Base-by-base conservation (phyloP, 2,797 vertebrate genomes). In the Acipenser transmontanus region DNA sequence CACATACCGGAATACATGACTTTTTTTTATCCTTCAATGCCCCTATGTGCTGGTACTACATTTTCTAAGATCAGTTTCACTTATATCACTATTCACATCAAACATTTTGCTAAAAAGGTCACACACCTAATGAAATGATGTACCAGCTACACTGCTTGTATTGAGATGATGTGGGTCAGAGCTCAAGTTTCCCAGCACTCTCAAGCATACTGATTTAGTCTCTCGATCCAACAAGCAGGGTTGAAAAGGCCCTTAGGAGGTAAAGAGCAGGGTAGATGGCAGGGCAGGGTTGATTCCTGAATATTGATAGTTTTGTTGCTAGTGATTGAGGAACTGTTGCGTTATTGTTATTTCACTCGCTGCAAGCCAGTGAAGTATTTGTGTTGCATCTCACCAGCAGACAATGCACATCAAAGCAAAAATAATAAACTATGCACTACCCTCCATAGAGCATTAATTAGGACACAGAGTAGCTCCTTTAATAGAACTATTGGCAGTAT, bases 301-400 rank as follows among this genome's bases (percentile, higher is more conserved):
- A 81, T 85, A 80, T 83, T 74, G 78, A 87, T 81, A 78, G 54
- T 47, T 47, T 48, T 71, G 70, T 66, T 63, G 20, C 54, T 83
- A 85, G 85, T 80, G 85, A 87, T 80, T 75, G 73, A 78, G 12
- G 72, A 77, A 74, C 79, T 81, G 80, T 70, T 79, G 76, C 70
- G 80, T 81, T 79, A 80, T 64, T 14, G 8, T 50, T 63, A 13
- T 50, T 7, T 48, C 80, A 77, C 73, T 79, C 7, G 56, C 48
- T 14, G 34, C 68, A 48, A 34, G 34, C 34, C 34, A 34, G 34
- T 34, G 34, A 34, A 34, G 34, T 34, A 34, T 3, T 4, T 34
- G 34, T 34, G 34, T 34, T 34, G 34, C 34, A 34, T 3, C 34
- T 34, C 34, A 34, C 34, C 34, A 34, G 34, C 34, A 34, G 34